phyloP scores from a whole-genome alignment of 2,797 vertebrate species.

The Aeoliscus strigatus region DNA sequence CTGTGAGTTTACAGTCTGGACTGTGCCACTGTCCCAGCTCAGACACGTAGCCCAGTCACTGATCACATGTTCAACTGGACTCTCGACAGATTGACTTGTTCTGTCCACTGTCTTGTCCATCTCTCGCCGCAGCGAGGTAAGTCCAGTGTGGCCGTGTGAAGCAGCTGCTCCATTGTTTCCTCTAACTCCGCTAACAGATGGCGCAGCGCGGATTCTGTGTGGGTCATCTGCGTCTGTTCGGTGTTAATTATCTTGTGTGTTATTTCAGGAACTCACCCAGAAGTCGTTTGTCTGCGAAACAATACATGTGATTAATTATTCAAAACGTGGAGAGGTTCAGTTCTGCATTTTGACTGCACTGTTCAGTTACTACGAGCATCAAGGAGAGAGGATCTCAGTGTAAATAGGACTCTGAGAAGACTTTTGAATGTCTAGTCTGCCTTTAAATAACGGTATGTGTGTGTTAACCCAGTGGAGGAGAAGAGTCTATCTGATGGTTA shows the following conservation, averaged over 20 bases:
- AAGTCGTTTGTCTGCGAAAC: no score
- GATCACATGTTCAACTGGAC: slow-evolving; percentile 55
- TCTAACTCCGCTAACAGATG: slow-evolving; percentile 68
- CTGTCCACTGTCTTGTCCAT: slow-evolving; percentile 42
- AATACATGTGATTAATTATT: no score
- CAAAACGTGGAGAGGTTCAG: no score
- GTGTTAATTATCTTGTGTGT: slow-evolving; percentile 1
- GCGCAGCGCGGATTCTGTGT: slow-evolving; percentile 1
- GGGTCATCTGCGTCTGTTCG: not conserved
- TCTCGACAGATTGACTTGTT: slow-evolving; percentile 75
- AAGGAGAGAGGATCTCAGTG: no score
- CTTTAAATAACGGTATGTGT: no score
- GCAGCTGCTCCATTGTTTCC: slow-evolving; percentile 27
- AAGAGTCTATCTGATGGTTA: no score
- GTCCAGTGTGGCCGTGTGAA: slow-evolving; percentile 53
- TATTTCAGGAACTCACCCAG: slow-evolving; percentile 17
- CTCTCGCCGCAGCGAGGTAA: slow-evolving; percentile 58
- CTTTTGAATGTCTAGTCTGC: no score
- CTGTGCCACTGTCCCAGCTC: slow-evolving; percentile 15
- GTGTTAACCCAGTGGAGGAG: no score
- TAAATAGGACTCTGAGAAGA: no score
- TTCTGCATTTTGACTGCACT: no score
- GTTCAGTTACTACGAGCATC: no score
- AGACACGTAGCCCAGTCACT: slow-evolving; percentile 25
- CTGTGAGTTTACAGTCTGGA: slow-evolving; percentile 48